These are phyloP conservation scores for Sinocyclocheilus anophthalmus DNA, from an alignment of 2,113 vertebrate species.

Conservation along the genomic window DNA sequence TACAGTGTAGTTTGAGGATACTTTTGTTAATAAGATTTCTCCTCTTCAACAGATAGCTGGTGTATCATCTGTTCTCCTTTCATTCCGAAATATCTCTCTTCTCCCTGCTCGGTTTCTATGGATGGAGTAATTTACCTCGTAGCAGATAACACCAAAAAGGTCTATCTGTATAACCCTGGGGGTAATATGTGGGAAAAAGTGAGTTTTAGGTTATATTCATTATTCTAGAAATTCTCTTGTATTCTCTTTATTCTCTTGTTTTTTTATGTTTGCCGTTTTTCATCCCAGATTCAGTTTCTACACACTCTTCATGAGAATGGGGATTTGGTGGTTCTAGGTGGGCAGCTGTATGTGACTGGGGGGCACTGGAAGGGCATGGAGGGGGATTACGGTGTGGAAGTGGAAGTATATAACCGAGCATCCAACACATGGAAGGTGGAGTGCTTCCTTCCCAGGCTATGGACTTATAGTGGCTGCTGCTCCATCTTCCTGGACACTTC, in stretches of 20 bases:
- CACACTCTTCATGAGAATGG: constrained; percentile 95
- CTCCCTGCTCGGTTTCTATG: constrained; percentile 84
- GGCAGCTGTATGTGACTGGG: constrained; percentile 83
- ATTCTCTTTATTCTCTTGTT: too few relatives aligned
- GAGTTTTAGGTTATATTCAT: not conserved
- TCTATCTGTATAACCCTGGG: constrained; percentile 85
- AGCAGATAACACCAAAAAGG: constrained; percentile 97
- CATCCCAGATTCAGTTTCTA: constrained; percentile 85
- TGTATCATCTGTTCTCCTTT: constrained; percentile 89
- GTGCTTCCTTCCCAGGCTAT: constrained; percentile 85
- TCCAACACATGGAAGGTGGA: constrained; percentile 83
- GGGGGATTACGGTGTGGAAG: constrained; percentile 90
- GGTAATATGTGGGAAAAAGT: constrained; percentile 98
- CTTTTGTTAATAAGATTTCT: not conserved
- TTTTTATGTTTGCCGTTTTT: not conserved
- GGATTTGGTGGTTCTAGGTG: constrained; percentile 82
- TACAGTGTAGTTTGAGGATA: not conserved
- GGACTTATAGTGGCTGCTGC: constrained; percentile 90
- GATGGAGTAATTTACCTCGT: constrained; percentile 88
- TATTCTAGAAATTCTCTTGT: not conserved
- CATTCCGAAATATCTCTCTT: constrained; percentile 95
- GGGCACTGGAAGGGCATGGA: constrained; percentile 98
- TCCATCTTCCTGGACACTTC: constrained; percentile 87
- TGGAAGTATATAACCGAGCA: constrained; percentile 86
- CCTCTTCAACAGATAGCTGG: constrained; percentile 83